A percentile compares a stretch with the other conserved stretches of the same genome.
phyloP scores from a whole-genome alignment of 2,888 invertebrate genomes.

The Adineta ricciae region DNA sequence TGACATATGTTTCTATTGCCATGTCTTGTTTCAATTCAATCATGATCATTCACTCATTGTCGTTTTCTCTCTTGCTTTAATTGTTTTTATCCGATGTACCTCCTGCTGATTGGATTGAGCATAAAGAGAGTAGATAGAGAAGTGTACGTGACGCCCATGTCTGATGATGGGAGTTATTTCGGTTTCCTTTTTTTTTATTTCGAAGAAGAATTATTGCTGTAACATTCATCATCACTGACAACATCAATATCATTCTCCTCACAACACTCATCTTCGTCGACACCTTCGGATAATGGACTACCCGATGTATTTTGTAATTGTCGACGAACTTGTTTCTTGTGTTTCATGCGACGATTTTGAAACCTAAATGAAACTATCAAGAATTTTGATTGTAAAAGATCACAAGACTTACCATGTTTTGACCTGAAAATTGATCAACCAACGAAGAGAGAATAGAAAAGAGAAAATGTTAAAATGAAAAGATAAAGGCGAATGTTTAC shows the following conservation, averaged over 20 bases:
- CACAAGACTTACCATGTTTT: slow-evolving; percentile 66
- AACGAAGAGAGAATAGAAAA: slow-evolving; percentile 4
- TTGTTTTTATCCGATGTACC: not conserved
- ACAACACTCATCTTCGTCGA: not conserved
- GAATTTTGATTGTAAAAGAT: not conserved
- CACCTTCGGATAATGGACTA: not conserved
- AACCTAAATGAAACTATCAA: slow-evolving; percentile 52
- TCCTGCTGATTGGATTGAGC: slow-evolving; percentile 13
- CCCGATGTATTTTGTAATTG: not conserved
- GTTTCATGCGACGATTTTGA: slow-evolving; percentile 80
- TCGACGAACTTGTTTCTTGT: slow-evolving; percentile 41
- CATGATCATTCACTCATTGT: not conserved
- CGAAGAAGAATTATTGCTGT: slow-evolving; percentile 2
- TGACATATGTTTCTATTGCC: not conserved
- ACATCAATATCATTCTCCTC: slow-evolving; percentile 17
- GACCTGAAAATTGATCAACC: slow-evolving; percentile 57
- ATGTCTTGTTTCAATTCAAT: not conserved
- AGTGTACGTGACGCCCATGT: slow-evolving; percentile 9
- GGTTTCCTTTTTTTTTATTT: not conserved
- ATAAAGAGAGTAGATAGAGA: not conserved
- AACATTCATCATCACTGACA: slow-evolving; percentile 14
- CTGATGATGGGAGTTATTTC: not conserved
- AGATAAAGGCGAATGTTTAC: slow-evolving; percentile 42
- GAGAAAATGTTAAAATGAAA: slow-evolving; percentile 7
- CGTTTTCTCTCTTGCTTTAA: not conserved